These are phyloP conservation scores for Coracopsis vasa DNA, from an alignment of 2,113 vertebrate genomes.

Conservation along the genomic window DNA sequence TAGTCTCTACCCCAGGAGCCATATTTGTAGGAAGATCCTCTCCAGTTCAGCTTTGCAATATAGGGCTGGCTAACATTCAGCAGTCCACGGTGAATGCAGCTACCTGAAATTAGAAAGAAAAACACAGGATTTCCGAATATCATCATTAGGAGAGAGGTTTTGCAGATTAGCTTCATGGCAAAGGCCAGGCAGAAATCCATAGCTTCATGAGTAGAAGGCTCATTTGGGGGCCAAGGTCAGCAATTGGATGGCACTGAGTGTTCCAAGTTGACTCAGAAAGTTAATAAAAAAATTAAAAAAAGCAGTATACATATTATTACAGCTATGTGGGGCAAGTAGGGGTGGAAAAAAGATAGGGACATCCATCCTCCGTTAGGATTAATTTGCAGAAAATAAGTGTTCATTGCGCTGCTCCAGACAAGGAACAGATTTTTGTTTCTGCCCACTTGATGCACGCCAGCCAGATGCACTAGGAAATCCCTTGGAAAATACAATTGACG, in stretches of 20 bases:
- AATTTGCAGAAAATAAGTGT: not conserved
- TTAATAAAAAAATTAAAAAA: not conserved
- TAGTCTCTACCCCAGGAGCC: conserved; percentile 87
- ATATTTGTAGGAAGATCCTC: conserved; percentile 75
- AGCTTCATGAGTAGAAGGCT: not conserved
- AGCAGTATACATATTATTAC: not conserved
- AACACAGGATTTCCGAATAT: not conserved
- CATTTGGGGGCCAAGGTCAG: not conserved
- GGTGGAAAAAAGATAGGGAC: not conserved
- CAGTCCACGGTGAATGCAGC: conserved; percentile 65
- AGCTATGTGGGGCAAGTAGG: not conserved
- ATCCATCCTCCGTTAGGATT: not conserved
- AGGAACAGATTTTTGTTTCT: conserved; percentile 27
- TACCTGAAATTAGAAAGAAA: conserved; percentile 65
- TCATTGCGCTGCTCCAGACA: not conserved
- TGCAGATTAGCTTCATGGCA: not conserved
- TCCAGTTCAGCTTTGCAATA: conserved; percentile 80
- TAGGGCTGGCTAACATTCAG: conserved; percentile 81
- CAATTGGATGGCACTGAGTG: not conserved
- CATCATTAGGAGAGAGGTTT: not conserved
- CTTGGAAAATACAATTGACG: conserved; percentile 54
- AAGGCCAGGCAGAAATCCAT: not conserved
- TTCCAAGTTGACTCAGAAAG: not conserved
- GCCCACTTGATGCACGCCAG: not conserved
- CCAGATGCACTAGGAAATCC: conserved; percentile 26